A percentile compares a stretch with the other conserved stretches of the same genome.
Conservation (phyloP, 2,797 vertebrate genomes). For the Tauraco hartlaubi region DNA sequence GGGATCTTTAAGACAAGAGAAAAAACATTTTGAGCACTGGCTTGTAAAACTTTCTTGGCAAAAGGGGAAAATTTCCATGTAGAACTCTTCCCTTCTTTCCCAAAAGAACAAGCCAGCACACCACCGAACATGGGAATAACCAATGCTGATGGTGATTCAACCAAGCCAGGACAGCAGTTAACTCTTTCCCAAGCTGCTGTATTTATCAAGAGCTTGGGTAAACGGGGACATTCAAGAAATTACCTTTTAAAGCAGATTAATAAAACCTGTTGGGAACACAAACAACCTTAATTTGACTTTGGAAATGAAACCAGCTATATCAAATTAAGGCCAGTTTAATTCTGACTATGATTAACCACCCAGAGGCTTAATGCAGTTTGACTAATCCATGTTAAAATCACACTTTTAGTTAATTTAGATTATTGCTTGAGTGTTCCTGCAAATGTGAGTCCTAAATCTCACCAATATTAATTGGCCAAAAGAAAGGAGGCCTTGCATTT, state of each 20-base stretch:
- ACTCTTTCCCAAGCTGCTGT: background rate
- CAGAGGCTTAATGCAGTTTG: background rate
- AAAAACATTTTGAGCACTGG: background rate
- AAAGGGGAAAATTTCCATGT: background rate
- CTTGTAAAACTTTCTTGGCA: background rate
- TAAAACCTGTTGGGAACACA: background rate
- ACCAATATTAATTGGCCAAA: background rate
- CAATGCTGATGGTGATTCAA: background rate
- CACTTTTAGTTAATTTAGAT: background rate
- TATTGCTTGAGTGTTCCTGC: background rate
- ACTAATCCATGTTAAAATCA: background rate
- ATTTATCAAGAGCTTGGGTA: background rate
- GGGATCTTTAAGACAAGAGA: background rate
- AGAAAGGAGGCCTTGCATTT: background rate
- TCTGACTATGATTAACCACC: background rate
- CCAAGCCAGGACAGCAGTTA: background rate
- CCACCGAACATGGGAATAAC: background rate
- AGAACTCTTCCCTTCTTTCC: background rate
- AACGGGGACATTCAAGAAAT: background rate
- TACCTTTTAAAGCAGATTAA: background rate
- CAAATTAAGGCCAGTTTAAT: constrained; percentile 16
- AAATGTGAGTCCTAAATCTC: background rate
- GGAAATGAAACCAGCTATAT: background rate
- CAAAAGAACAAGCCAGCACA: background rate
- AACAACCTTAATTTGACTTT: background rate